A percentile compares a stretch with the other conserved stretches of the same genome.
Conservation (phyloP, 2,797 vertebrate species). For the Etheostoma nigrum region DNA sequence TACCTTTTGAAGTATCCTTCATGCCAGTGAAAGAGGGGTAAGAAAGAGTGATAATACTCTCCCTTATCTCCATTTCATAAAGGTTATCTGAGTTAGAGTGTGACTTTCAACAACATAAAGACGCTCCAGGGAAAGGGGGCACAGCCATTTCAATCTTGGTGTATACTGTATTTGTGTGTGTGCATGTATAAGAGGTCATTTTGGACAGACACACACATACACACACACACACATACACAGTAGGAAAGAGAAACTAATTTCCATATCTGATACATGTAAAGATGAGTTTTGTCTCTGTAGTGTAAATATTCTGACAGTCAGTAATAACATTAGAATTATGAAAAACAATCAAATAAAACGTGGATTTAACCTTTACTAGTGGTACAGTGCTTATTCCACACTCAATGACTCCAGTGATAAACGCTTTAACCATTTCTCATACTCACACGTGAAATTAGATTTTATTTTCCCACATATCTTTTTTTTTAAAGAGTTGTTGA, state of each 20-base stretch:
- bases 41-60: conserved; percentile 56
- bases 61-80: conserved; percentile 70
- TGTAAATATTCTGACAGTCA: conserved; percentile 73
- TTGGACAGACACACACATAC: conserved; percentile 39
- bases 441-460: conserved; percentile 11
- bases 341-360: conserved; percentile 60
- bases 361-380: conserved; percentile 53
- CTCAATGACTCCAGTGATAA: conserved; percentile 19
- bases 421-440: conserved; percentile 19
- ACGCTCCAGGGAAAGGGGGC: conserved; percentile 22
- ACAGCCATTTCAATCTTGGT: conserved; percentile 54
- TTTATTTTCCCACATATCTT: background rate
- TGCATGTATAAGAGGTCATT: conserved; percentile 37
- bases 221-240: conserved; percentile 37
- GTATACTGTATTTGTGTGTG: conserved; percentile 39
- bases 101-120: conserved; percentile 68
- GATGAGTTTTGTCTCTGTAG: conserved; percentile 58
- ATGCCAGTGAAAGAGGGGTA: conserved; percentile 58
- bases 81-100: conserved; percentile 62
- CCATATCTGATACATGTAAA: conserved; percentile 66
- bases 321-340: conserved; percentile 51
- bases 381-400: conserved; percentile 48
- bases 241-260: conserved; percentile 48
- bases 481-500: conserved; percentile 30
- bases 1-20: conserved; percentile 79